Conservation (phyloP, 1,140 invertebrate species). For the Polyergus mexicanus region DNA sequence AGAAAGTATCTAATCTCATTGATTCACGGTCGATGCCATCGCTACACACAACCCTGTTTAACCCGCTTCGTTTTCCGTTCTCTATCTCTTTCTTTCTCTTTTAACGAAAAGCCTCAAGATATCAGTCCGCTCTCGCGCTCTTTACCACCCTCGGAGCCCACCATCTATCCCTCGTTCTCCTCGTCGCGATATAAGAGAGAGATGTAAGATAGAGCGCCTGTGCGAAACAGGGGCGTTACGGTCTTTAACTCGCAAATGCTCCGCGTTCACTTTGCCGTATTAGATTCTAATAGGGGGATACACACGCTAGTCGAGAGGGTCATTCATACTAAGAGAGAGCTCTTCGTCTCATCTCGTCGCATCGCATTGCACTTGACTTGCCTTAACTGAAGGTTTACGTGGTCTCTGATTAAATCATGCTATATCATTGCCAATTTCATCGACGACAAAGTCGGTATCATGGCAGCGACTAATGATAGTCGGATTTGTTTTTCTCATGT, state of each 20-base stretch:
- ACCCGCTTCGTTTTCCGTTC: not conserved
- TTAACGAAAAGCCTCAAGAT: conserved; percentile 4
- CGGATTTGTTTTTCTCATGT: not conserved
- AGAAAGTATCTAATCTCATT: conserved; percentile 55
- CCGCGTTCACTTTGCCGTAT: conserved; percentile 79
- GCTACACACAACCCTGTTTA: conserved; percentile 43
- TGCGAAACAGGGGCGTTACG: conserved; percentile 79
- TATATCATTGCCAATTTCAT: conserved; percentile 67
- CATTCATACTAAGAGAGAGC: conserved; percentile 54
- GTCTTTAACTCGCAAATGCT: conserved; percentile 82
- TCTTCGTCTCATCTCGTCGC: conserved; percentile 30
- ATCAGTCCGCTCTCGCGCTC: conserved; percentile 32
- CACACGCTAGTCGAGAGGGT: conserved; percentile 21
- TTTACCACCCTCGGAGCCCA: conserved; percentile 18
- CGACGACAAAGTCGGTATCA: conserved; percentile 6
- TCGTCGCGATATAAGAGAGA: conserved; percentile 41
- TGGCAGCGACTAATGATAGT: too few relatives aligned
- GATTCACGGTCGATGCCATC: conserved; percentile 53
- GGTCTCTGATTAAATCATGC: conserved; percentile 64
- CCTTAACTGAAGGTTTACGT: conserved; percentile 53
- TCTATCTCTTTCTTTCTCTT: not conserved
- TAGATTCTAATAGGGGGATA: conserved; percentile 81
- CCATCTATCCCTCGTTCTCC: conserved; percentile 18
- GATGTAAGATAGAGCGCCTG: not conserved
- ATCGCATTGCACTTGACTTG: conserved; percentile 63